Conservation (phyloP, 2,113 vertebrate genomes). For the Cyprinodon brontotheroides region DNA sequence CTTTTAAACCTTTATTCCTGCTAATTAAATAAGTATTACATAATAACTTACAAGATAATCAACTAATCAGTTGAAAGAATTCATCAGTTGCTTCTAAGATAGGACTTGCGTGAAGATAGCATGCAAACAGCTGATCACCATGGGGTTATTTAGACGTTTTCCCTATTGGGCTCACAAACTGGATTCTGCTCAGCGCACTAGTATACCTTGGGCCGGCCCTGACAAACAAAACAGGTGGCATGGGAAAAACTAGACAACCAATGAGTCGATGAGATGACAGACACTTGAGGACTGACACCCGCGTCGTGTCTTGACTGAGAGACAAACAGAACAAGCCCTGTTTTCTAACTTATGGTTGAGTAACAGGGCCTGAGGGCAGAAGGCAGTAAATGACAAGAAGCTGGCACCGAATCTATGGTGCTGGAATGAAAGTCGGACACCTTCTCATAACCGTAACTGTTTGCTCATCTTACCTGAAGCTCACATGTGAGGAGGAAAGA, state of each 20-base stretch:
- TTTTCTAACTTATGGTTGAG: constrained; percentile 70
- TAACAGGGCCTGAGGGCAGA: constrained; percentile 62
- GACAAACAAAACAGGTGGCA: constrained; percentile 49
- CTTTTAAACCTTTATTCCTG: neutral
- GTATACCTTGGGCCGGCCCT: neutral
- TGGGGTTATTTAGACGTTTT: no score
- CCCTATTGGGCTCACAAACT: neutral
- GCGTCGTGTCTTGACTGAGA: constrained; percentile 16
- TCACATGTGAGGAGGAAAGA: constrained; percentile 54
- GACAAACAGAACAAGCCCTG: constrained; percentile 48
- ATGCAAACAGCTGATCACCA: neutral
- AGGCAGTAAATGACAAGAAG: constrained; percentile 68
- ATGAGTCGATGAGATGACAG: constrained; percentile 41
- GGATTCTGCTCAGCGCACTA: neutral
- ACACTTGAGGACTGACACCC: constrained; percentile 66
- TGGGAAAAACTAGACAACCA: constrained; percentile 16
- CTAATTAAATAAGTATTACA: neutral
- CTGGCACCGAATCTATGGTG: constrained; percentile 62
- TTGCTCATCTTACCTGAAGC: constrained; percentile 48
- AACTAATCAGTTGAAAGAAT: neutral
- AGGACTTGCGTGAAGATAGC: no score
- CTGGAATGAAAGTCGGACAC: constrained; percentile 68
- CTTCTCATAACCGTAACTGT: constrained; percentile 55
- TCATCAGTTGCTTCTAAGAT: neutral
- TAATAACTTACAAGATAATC: neutral